Conservation (phyloP, 2,113 vertebrate species). For the Vulpes ferrilata region DNA sequence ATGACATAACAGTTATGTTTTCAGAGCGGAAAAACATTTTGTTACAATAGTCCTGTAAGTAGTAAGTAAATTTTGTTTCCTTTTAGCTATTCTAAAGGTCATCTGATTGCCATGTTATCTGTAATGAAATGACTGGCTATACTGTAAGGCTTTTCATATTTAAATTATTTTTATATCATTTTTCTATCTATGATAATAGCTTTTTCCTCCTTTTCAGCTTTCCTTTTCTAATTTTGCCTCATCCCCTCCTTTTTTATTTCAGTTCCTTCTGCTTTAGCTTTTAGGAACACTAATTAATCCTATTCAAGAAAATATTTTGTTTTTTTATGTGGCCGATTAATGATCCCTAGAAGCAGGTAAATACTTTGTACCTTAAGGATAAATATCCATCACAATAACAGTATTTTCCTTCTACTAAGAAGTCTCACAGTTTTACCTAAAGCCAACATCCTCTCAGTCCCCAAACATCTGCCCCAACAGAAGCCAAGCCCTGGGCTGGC, state of each 20-base stretch:
- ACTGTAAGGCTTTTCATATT: background rate
- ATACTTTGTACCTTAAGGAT: background rate
- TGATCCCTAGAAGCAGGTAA: background rate
- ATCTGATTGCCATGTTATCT: background rate
- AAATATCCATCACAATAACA: background rate
- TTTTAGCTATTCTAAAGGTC: background rate
- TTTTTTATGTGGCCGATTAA: background rate
- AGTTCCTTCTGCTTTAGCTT: background rate
- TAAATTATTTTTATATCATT: background rate
- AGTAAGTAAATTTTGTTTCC: background rate
- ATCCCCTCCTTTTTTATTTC: background rate
- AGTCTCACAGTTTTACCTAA: background rate
- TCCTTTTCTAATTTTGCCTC: constrained; percentile 31
- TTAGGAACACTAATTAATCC: constrained; percentile 17
- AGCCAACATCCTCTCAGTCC: background rate
- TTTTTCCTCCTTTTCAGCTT: background rate
- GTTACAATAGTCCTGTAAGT: background rate
- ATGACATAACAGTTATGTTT: background rate
- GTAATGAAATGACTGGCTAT: background rate
- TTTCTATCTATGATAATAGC: background rate
- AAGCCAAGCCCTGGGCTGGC: constrained; percentile 62
- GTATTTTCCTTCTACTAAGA: background rate
- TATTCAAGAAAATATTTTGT: background rate
- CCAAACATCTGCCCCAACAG: constrained; percentile 20
- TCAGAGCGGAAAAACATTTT: background rate